phyloP scores from a whole-genome alignment of 64 coral and sea anemone genomes.

The Pocillopora damicornis region DNA sequence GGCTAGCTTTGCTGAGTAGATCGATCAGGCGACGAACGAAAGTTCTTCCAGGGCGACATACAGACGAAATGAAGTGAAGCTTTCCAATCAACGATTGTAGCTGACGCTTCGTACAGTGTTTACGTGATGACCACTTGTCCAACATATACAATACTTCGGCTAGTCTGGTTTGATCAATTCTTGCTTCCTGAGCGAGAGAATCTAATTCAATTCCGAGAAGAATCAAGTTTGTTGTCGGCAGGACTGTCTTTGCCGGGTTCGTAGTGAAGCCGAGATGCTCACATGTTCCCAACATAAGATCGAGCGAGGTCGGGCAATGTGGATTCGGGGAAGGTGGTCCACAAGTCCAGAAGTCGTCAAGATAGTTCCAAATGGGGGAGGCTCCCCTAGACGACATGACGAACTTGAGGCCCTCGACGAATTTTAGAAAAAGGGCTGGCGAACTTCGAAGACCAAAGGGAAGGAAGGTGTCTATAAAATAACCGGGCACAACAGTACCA shows the following conservation, averaged over 20 bases:
- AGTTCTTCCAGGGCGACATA: slow-evolving; percentile 9
- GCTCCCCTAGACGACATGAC: neutral
- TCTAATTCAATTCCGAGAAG: slow-evolving; percentile 8
- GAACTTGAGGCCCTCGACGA: neutral
- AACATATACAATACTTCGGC: neutral
- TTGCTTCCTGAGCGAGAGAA: neutral
- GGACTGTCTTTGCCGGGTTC: neutral
- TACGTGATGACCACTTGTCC: slow-evolving; percentile 1
- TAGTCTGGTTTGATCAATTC: neutral
- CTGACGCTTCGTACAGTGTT: slow-evolving; percentile 3
- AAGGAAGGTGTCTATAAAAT: slow-evolving; percentile 5
- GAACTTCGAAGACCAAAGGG: slow-evolving; percentile 13
- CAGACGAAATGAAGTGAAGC: slow-evolving; percentile 15
- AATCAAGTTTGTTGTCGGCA: neutral
- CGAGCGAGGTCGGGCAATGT: neutral
- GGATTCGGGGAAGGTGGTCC: neutral
- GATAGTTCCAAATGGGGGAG: slow-evolving; percentile 1
- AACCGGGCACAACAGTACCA: neutral
- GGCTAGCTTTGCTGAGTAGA: neutral
- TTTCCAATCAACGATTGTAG: neutral
- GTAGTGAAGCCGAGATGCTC: neutral
- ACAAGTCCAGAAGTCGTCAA: neutral
- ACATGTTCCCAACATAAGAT: neutral
- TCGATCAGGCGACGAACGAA: slow-evolving; percentile 16
- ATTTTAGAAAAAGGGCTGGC: slow-evolving; percentile 7